Evolutionary conservation across 2,797 vertebrate species (phyloP), one percentile per base, ranked within the genome.

Genomic region (Yasuhikotakia modesta): DNA sequence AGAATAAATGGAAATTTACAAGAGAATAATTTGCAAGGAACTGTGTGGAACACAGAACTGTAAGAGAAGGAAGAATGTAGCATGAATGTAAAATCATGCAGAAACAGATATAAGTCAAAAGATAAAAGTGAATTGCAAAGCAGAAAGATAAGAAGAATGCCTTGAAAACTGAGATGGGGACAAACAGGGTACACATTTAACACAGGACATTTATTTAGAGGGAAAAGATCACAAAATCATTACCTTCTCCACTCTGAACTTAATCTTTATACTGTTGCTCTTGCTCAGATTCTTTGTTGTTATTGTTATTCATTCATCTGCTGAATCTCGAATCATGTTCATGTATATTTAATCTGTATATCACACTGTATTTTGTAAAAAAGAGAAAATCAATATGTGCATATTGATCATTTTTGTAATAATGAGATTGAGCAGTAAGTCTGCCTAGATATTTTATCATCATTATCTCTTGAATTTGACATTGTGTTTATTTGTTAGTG

Each of bases 401-500:
- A 27, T 27, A 27, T 27, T 27, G 27, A 27, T 27, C 2, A 27
- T 39, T 39, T 39, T 39, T 10, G 7, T 10, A 39, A 39, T 8
- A 39, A 39, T 39, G 35, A 1, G 35, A 39, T 8, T 39, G 6
- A 10, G 35, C 35, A 8, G 27, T 2, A 8, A 8, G 35, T 39
- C 3, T 55, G 43, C 32, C 13, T 61, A 35, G 24, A 71, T 43
- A 22, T 72, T 67, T 75, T 77, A 58, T 46, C 61, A 39, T 39
- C 35, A 7, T 35, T 7, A 19, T 50, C 50, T 60, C 69, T 58
- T 50, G 27, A 61, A 24, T 76, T 39, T 81, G 39, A 39, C 66
- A 67, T 11, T 58, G 65, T 78, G 74, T 73, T 70, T 73, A 76
- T 79, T 32, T 61, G 70, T 55, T 46, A 19, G 72, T 66, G 63